Conservation (phyloP, 1,140 invertebrate species). For the Drosophila dunni region DNA sequence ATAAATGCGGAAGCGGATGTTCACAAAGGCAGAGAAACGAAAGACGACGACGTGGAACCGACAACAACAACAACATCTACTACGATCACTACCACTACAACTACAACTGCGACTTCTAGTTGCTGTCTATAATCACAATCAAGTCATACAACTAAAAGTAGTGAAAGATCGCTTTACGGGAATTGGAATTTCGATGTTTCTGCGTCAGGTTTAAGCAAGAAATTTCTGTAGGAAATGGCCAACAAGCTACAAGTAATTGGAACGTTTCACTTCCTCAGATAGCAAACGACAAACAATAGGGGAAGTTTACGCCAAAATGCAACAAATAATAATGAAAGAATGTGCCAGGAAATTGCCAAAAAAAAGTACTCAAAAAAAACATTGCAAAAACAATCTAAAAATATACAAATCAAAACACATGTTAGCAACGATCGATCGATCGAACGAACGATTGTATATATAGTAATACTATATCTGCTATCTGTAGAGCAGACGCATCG, state of each 20-base stretch:
- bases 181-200: neutral
- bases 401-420: conserved; percentile 5
- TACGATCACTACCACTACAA: conserved; percentile 8
- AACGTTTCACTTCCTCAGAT: conserved; percentile 41
- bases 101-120: conserved; percentile 12
- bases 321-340: conserved; percentile 4
- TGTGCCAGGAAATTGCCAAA: conserved; percentile 45
- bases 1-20: conserved; percentile 85
- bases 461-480: neutral
- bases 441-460: neutral
- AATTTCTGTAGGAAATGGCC: conserved; percentile 7
- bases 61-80: conserved; percentile 14
- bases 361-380: neutral
- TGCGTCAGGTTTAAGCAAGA: conserved; percentile 10
- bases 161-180: neutral
- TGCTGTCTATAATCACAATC: conserved; percentile 68
- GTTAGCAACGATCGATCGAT: neutral
- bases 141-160: conserved; percentile 63
- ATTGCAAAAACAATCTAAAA: conserved; percentile 25
- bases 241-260: conserved; percentile 31
- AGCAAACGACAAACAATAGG: neutral
- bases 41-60: conserved; percentile 3
- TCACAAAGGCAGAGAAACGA: conserved; percentile 40
- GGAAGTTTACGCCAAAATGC: conserved; percentile 24
- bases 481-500: conserved; percentile 3